Conservation (phyloP, 2,888 invertebrate species). For the Trissonchulus latispiculum region DNA sequence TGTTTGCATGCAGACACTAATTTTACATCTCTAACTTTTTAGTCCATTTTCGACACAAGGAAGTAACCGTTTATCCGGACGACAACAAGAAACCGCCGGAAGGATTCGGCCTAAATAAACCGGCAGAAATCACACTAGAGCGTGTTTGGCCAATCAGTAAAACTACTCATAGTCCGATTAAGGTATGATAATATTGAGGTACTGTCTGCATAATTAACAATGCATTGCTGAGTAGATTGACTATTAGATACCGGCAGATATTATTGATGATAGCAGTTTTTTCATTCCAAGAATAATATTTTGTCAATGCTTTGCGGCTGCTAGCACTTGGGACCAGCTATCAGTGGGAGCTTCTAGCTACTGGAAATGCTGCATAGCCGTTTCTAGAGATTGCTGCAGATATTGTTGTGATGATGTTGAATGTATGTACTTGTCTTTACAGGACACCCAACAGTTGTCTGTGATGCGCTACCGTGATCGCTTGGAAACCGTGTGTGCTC, state of each 20-base stretch:
- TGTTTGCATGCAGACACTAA: too few species aligned
- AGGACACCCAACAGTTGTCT: slow-evolving; percentile 59
- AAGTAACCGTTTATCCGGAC: slow-evolving; percentile 82
- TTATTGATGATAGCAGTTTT: neutral
- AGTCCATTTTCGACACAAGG: slow-evolving; percentile 85
- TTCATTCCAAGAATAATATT: slow-evolving; percentile 25
- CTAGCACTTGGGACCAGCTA: too few species aligned
- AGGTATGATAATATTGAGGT: too few species aligned
- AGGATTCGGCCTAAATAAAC: slow-evolving; percentile 60
- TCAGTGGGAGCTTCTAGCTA: too few species aligned
- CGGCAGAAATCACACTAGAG: slow-evolving; percentile 77
- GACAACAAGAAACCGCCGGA: slow-evolving; percentile 78
- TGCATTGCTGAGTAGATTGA: neutral
- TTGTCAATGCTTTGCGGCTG: too few species aligned
- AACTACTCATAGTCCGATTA: slow-evolving; percentile 64
- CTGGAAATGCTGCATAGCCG: too few species aligned
- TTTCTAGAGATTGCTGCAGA: too few species aligned
- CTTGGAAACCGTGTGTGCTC: slow-evolving; percentile 68
- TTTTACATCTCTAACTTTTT: slow-evolving; percentile 39
- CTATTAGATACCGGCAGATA: neutral
- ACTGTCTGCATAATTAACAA: too few species aligned
- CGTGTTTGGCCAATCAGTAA: slow-evolving; percentile 87
- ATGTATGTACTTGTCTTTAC: too few species aligned
- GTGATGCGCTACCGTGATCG: slow-evolving; percentile 75
- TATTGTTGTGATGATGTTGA: too few species aligned